phyloP scores from a whole-genome alignment of 2,888 invertebrate species.

The Apodemia mormo region DNA sequence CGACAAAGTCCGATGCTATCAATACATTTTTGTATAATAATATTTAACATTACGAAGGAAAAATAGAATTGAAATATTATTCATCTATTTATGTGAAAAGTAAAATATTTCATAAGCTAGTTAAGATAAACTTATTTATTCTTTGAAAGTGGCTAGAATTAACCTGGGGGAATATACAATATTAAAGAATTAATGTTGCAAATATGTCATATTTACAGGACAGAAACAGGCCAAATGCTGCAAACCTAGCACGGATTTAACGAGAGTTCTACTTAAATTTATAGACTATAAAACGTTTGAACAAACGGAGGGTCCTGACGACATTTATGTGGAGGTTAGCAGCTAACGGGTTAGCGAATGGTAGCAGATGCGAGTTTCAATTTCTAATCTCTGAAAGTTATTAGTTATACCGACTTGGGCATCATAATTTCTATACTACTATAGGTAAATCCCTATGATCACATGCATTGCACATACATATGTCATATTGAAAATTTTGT shows the following conservation, averaged over 20 bases:
- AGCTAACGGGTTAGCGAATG: slow-evolving; percentile 45
- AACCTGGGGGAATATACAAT: too few species aligned
- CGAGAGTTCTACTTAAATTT: slow-evolving; percentile 54
- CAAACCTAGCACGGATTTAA: slow-evolving; percentile 53
- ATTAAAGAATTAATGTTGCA: too few species aligned
- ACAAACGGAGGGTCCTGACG: slow-evolving; percentile 58
- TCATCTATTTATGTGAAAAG: too few species aligned
- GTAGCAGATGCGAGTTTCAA: slow-evolving; percentile 41
- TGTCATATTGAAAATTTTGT: too few species aligned
- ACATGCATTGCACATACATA: not conserved
- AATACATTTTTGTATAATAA: too few species aligned
- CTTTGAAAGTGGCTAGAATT: too few species aligned
- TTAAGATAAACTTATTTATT: too few species aligned
- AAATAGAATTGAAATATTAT: too few species aligned
- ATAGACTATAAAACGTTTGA: slow-evolving; percentile 69
- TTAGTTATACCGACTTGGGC: slow-evolving; percentile 20
- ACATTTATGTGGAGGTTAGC: slow-evolving; percentile 61
- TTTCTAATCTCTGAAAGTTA: slow-evolving; percentile 27
- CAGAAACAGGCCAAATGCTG: not conserved
- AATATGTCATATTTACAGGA: slow-evolving; percentile 3
- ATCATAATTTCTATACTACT: slow-evolving; percentile 16
- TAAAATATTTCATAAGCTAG: too few species aligned
- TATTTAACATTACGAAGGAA: too few species aligned
- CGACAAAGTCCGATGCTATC: too few species aligned
- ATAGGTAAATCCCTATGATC: too few species aligned